Base-by-base conservation (phyloP, 2,888 invertebrate genomes). In the Lepidochrysops patricia region DNA sequence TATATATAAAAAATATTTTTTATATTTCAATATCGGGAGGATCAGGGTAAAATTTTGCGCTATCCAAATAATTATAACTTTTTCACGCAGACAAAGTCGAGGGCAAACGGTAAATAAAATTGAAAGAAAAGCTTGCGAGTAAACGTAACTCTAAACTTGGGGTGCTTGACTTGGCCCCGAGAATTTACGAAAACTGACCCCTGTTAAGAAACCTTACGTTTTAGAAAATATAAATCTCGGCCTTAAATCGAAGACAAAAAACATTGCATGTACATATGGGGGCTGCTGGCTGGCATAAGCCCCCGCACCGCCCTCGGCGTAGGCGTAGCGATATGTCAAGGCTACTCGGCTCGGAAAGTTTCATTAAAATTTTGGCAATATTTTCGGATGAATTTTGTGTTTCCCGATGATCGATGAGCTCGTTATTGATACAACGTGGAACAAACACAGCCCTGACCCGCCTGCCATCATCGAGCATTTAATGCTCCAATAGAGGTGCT, bases 361-460 rank as follows among this genome's bases (percentile, higher is more conserved):
- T 43, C 43, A 43, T 43, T 43, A 43, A 43, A 43, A 43, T 43
- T 23, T 43, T 43, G 43, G 43, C 43, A 43, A 43, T 43, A 43
- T 43, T 43, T 43, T 43, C 43, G 19, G 12, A 43, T 43, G 43
- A 43, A 43, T 43, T 43, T 43, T 43, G 43, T 19, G 19, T 43
- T 43, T 43, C 19, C 19, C 9, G 43, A 43, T 43, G 43, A 43
- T 43, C 43, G 43, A 23, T 19, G 43, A 23, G 43, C 2, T 23
- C 19, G 43, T 43, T 43, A 43, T 43, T 43, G 23, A 43, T 43
- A 43, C 43, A 43, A 19, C 43, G 19, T 9, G 12, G 9, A 43
- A 43, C 19, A 4, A 43, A 23, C 35, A 19, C 7, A 43, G 15
- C 37, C 19, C 37, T 37, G 37, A 37, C 35, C 15, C 15, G 6